Percentiles rank a stretch among this genome's conserved stretches.
Evolutionary conservation across 2,888 invertebrate species (phyloP).

Genomic region (Epinotia brunnichana): DNA sequence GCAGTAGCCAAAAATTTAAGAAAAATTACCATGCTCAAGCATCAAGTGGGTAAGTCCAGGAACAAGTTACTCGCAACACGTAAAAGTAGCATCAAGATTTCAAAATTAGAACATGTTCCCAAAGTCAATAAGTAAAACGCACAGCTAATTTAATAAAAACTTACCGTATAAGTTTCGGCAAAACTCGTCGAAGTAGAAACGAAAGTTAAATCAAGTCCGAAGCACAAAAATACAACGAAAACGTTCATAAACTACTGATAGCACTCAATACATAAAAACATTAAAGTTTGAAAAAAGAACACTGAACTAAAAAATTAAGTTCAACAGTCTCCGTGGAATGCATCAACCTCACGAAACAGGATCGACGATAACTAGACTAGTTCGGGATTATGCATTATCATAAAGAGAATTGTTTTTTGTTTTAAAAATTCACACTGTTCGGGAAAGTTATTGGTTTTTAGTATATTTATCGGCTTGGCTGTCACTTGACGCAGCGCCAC

Average conservation of each 20-base stretch:
- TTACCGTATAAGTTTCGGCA: conserved; percentile 80
- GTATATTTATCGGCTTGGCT: conserved; percentile 69
- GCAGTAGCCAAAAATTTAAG: conserved; percentile 21
- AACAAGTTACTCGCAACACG: conserved; percentile 26
- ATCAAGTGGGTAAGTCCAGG: neutral
- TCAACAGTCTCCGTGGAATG: conserved; percentile 82
- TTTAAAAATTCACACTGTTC: conserved; percentile 43
- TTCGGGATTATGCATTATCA: conserved; percentile 29
- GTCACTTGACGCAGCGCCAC: conserved; percentile 70
- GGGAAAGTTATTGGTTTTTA: conserved; percentile 52
- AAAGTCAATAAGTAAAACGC: conserved; percentile 7
- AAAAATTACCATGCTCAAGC: neutral
- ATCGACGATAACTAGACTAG: conserved; percentile 48
- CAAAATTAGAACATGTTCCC: neutral
- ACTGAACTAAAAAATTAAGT: conserved; percentile 73
- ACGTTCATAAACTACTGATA: conserved; percentile 34
- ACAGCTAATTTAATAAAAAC: conserved; percentile 45
- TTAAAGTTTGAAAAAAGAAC: conserved; percentile 72
- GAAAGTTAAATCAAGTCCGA: conserved; percentile 60
- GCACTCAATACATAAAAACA: conserved; percentile 58
- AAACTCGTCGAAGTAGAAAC: conserved; percentile 67
- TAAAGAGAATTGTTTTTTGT: conserved; percentile 24
- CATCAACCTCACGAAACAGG: conserved; percentile 67
- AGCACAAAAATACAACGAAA: conserved; percentile 48
- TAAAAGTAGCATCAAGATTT: conserved; percentile 15